Evolutionary conservation across 1,140 invertebrate species (phyloP).

Genomic region (Hyposmocoma kahamanoa): DNA sequence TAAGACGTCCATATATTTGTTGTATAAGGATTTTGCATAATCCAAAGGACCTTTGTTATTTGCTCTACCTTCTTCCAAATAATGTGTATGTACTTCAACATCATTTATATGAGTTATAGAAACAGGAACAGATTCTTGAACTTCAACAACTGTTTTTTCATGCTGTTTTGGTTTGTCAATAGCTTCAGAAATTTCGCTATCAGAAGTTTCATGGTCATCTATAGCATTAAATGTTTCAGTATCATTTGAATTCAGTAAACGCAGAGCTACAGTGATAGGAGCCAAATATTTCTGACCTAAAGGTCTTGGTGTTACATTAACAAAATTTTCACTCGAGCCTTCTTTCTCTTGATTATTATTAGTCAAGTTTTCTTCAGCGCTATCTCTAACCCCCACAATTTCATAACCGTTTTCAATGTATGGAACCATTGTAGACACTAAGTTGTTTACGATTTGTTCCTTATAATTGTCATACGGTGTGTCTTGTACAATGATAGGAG

Average conservation of each 20-base stretch:
- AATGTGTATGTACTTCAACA: slow-evolving; percentile 68
- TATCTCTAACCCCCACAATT: slow-evolving; percentile 41
- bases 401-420: slow-evolving; percentile 57
- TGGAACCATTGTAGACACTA: slow-evolving; percentile 55
- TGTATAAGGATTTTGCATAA: slow-evolving; percentile 34
- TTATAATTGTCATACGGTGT: slow-evolving; percentile 33
- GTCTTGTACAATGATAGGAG: slow-evolving; percentile 57
- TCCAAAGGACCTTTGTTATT: slow-evolving; percentile 38
- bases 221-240: slow-evolving; percentile 37
- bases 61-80: slow-evolving; percentile 57
- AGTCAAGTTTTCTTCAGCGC: slow-evolving; percentile 25
- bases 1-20: slow-evolving; percentile 46
- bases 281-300: slow-evolving; percentile 69
- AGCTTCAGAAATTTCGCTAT: slow-evolving; percentile 45
- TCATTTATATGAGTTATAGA: slow-evolving; percentile 65
- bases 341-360: slow-evolving; percentile 18
- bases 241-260: slow-evolving; percentile 60
- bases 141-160: slow-evolving; percentile 72
- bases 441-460: slow-evolving; percentile 48
- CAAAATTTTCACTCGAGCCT: slow-evolving; percentile 24
- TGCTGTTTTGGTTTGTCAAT: slow-evolving; percentile 32
- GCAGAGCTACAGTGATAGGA: slow-evolving; percentile 73
- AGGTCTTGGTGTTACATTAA: slow-evolving; percentile 67
- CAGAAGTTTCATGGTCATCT: slow-evolving; percentile 49
- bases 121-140: slow-evolving; percentile 75